Evolutionary conservation across 2,113 vertebrate species (phyloP), one percentile per base, ranked within the genome.

Genomic region (Collichthys lucidus): DNA sequence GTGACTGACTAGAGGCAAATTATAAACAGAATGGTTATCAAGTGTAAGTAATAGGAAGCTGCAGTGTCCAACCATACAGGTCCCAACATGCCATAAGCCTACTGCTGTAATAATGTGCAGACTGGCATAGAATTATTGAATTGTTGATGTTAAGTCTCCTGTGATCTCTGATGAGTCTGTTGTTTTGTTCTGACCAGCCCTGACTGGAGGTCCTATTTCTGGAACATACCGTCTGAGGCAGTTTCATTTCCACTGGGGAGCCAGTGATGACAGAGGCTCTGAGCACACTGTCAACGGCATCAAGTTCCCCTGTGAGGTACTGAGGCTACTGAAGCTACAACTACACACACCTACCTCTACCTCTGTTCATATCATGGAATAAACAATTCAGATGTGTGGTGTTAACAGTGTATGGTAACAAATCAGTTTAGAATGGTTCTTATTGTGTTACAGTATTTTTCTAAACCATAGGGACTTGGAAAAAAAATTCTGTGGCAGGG

Each of bases 221-320:
- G 96, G 95, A 68, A 93, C 92, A 0, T 98, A 98, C 90, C 96
- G 97, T 42, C 84, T 99, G 90, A 94, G 29, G 40, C 98, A 99
- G 83, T 98, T 99, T 82, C 98, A 99, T 84, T 97, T 98, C 92
- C 98, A 99, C 91, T 99, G 98, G 98, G 98, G 98, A 2, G 94
- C 92, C 22, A 93, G 93, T 74, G 96, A 98, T 4, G 95, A 94
- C 2, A 93, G 95, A 4, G 98, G 98, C 5, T 98, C 97, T 0
- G 98, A 99, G 77, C 98, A 99, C 89, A 95, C 95, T 0, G 88
- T 98, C 80, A 93, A 96, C 47, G 96, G 95, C 22, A 82, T 92
- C 75, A 95, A 91, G 49, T 98, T 95, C 22, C 93, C 97, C 67
- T 96, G 95, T 61, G 98, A 99, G 97, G 98, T 99, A 89, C 56